Evolutionary conservation across 2,113 vertebrate species (phyloP).

Genomic region (Aspidoscelis tigris): DNA sequence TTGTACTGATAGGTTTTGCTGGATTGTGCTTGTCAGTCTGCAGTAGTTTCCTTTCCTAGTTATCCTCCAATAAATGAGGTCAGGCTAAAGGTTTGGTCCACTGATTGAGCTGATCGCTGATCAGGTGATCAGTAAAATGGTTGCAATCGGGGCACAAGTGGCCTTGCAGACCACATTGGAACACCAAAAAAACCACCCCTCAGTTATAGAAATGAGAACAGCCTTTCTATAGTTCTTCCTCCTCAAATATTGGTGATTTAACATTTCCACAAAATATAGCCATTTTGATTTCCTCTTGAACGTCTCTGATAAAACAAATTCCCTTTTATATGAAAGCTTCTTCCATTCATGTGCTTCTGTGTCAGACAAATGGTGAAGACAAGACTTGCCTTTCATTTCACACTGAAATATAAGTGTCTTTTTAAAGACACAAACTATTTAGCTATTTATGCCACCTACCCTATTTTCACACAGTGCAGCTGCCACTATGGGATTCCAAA

Average conservation of each 20-base stretch:
- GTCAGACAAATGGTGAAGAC: conserved; percentile 25
- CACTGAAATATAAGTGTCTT: conserved; percentile 26
- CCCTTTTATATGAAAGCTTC: conserved; percentile 18
- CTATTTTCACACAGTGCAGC: conserved; percentile 41
- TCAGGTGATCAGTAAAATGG: no score
- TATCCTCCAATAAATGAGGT: no score
- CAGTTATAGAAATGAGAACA: background rate
- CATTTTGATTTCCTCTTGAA: conserved; percentile 12
- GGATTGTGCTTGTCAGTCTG: no score
- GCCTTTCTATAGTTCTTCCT: conserved; percentile 16
- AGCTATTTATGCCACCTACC: conserved; percentile 22
- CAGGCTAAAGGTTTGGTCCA: no score
- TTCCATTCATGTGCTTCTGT: conserved; percentile 10
- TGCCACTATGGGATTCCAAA: conserved; percentile 47
- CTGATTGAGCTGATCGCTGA: no score
- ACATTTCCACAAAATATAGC: background rate
- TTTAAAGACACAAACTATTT: background rate
- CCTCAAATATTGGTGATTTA: background rate
- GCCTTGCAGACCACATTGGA: no score
- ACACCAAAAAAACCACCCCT: background rate
- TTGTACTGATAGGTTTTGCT: no score
- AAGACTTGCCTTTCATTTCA: conserved; percentile 13
- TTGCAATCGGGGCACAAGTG: no score
- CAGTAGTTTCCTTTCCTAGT: no score
- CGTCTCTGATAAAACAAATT: conserved; percentile 5